phyloP scores from a whole-genome alignment of 2,888 invertebrate species.

The Chaitophorus viminalis region DNA sequence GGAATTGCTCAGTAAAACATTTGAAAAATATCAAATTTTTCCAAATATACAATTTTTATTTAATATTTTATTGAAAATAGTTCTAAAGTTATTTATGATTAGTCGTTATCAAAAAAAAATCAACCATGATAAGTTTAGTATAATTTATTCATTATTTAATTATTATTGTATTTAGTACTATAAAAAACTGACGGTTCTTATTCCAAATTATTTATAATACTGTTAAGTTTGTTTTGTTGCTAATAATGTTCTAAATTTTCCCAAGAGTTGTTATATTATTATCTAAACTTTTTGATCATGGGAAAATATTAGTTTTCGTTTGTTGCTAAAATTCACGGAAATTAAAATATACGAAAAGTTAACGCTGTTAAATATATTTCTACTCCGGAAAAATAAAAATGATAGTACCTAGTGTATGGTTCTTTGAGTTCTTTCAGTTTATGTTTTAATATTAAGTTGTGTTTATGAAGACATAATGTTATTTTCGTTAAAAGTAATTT shows the following conservation, averaged over 20 bases:
- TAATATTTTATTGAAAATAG: too few relatives aligned
- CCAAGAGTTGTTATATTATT: neutral
- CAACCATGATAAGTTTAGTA: too few relatives aligned
- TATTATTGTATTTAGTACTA: neutral
- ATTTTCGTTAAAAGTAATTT: too few relatives aligned
- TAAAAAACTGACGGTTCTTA: neutral
- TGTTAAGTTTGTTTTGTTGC: constrained; percentile 15
- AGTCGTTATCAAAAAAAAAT: too few relatives aligned
- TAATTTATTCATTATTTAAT: too few relatives aligned
- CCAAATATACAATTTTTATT: too few relatives aligned
- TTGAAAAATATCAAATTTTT: too few relatives aligned
- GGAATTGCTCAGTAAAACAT: too few relatives aligned
- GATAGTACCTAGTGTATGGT: too few relatives aligned
- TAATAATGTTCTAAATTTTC: neutral
- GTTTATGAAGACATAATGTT: neutral
- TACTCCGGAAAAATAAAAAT: neutral
- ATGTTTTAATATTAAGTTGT: neutral
- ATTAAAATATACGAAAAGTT: constrained; percentile 25
- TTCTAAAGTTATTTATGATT: too few relatives aligned
- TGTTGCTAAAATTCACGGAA: neutral
- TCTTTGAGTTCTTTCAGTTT: too few relatives aligned
- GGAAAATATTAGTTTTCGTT: constrained; percentile 14
- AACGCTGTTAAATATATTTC: constrained; percentile 1
- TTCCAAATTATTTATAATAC: neutral
- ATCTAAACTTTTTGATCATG: neutral